Evolutionary conservation across 2,888 invertebrate genomes (phyloP).

Genomic region (Cephus spinipes): DNA sequence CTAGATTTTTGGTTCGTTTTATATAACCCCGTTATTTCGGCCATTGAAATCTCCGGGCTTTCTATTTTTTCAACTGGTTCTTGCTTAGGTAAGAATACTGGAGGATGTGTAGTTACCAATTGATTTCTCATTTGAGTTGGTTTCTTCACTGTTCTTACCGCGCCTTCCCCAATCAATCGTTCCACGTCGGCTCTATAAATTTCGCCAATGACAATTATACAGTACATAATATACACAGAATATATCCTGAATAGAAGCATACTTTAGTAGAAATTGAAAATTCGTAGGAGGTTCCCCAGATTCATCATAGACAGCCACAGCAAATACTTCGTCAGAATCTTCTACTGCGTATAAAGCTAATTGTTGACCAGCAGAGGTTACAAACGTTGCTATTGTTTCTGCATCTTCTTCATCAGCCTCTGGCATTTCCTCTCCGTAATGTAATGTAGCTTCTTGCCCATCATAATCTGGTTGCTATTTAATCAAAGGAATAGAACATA

Average conservation of each 20-base stretch:
- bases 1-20: neutral
- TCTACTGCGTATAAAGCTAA: conserved; percentile 62
- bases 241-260: conserved; percentile 19
- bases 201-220: neutral
- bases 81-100: conserved; percentile 33
- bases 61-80: conserved; percentile 4
- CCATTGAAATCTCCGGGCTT: neutral
- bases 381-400: conserved; percentile 63
- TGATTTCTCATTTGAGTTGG: conserved; percentile 57
- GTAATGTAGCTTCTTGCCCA: conserved; percentile 20
- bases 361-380: conserved; percentile 61
- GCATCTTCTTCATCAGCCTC: conserved; percentile 52
- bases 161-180: conserved; percentile 62
- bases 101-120: conserved; percentile 26
- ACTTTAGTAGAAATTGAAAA: conserved; percentile 64
- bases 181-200: conserved; percentile 59
- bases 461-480: conserved; percentile 29
- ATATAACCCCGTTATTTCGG: neutral
- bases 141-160: conserved; percentile 61
- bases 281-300: conserved; percentile 61
- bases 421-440: conserved; percentile 15
- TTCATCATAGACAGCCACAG: conserved; percentile 62
- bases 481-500: conserved; percentile 5
- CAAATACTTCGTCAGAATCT: conserved; percentile 62
- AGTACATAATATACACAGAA: conserved; percentile 7